phyloP scores from a whole-genome alignment of 2,113 vertebrate species.

The Rhinichthys klamathensis region DNA sequence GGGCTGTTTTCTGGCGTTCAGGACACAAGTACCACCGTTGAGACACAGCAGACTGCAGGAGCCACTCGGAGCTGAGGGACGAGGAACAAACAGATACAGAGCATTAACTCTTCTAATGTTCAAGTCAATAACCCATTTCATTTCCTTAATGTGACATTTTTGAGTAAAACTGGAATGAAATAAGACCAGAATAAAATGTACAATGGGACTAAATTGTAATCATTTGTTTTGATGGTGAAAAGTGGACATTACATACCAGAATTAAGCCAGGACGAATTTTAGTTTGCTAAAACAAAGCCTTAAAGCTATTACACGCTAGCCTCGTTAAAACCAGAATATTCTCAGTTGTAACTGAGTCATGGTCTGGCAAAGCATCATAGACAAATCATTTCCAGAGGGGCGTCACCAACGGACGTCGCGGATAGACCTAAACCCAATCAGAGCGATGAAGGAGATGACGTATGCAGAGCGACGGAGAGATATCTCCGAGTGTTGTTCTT shows the following conservation, averaged over 20 bases:
- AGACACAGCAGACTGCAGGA: slow-evolving; percentile 86
- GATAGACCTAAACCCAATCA: no score
- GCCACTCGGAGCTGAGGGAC: slow-evolving; percentile 78
- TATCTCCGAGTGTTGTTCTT: no score
- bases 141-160: background rate
- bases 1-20: slow-evolving; percentile 90
- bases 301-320: background rate
- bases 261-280: background rate
- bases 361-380: no score
- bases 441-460: no score
- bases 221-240: background rate
- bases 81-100: background rate
- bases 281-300: background rate
- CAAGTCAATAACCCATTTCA: background rate
- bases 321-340: no score
- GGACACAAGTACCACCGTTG: slow-evolving; percentile 93
- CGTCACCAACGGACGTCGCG: no score
- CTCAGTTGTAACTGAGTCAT: no score
- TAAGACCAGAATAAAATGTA: background rate
- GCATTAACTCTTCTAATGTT: background rate
- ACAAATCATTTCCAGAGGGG: no score
- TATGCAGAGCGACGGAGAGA: no score
- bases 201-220: background rate
- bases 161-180: background rate
- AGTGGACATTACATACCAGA: background rate